phyloP scores from a whole-genome alignment of 2,888 invertebrate species.

The Chymomyza fuscimana region DNA sequence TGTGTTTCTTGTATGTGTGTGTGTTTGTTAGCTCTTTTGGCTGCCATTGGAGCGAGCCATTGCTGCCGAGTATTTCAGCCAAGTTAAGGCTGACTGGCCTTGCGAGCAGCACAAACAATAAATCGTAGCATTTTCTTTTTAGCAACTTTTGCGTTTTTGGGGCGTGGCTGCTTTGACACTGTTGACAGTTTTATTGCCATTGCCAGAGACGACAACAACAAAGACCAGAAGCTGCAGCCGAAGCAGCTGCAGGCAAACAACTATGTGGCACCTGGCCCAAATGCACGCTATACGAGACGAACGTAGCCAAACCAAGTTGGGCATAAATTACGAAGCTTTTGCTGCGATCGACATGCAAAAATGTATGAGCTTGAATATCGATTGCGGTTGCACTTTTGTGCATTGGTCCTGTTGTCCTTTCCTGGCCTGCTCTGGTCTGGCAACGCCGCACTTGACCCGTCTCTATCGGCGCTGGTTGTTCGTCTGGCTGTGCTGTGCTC shows the following conservation, averaged over 20 bases:
- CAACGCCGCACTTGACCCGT: too few relatives aligned
- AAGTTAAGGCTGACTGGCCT: slow-evolving; percentile 14
- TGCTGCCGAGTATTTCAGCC: slow-evolving; percentile 2
- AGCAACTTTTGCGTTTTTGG: slow-evolving; percentile 28
- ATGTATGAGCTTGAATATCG: slow-evolving; percentile 23
- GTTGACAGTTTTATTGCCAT: slow-evolving; percentile 49
- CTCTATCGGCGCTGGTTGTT: too few relatives aligned
- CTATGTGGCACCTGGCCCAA: slow-evolving; percentile 30
- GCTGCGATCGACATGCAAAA: slow-evolving; percentile 46
- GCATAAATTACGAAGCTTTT: slow-evolving; percentile 39
- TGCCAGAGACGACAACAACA: background rate
- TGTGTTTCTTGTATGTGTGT: too few relatives aligned
- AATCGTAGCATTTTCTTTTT: slow-evolving; percentile 48
- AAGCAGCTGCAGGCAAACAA: background rate
- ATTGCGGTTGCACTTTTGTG: slow-evolving; percentile 1
- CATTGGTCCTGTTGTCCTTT: background rate
- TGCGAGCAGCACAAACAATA: slow-evolving; percentile 32
- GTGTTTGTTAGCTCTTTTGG: slow-evolving; percentile 14
- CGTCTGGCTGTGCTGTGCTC: background rate
- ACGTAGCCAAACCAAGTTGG: background rate
- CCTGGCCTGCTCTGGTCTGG: background rate
- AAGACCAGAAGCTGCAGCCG: background rate
- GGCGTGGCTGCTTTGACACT: slow-evolving; percentile 37
- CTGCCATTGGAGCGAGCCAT: slow-evolving; percentile 29
- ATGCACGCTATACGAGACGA: background rate